Base-by-base conservation (phyloP, 2,113 vertebrate species). In the Pelmatolapia mariae region DNA sequence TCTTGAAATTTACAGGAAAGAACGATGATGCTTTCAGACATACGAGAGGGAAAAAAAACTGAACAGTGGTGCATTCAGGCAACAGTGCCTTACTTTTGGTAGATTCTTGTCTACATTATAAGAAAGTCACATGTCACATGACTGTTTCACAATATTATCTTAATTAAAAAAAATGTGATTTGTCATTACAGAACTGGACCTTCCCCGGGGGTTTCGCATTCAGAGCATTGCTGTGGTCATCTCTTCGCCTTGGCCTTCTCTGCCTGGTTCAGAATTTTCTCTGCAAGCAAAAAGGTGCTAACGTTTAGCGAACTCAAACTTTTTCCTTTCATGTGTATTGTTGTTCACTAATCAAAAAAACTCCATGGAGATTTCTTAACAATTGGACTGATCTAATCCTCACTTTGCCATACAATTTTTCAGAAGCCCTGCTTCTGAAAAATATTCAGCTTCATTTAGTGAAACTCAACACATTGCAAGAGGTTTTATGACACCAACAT, bases 21-120 rank as follows among this genome's bases (percentile, higher is more conserved):
- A 36, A n/a, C 6, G 1, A 18, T 1, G n/a, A 40, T 24, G 19
- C 36, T 22, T 15, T 40, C 63, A 40, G 7, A 40, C 36, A 40
- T 40, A 0, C 4, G 2, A 22, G n/a, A 4, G n/a, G 52, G 8
- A 40, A 68, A 10, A 36, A 22, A 22, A 8, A 2, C 19, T 22
- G 19, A 40, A 68, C 63, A 40, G 11, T 13, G n/a, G 19, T 0
- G 11, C 33, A 68, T 68, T 68, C 19, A 68, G 36, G 36, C 33
- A 68, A 40, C 36, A 40, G 33, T 15, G 19, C 19, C 0, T 68
- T 38, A 40, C 3, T 68, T 36, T 66, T 36, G 61, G 16, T 4
- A n/a, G 31, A 36, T 36, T 38, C 61, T n/a, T 66, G 61, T 66
- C 31, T 22, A 7, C 31, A 38, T 38, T 19, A 68, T 11, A 36